Conservation (phyloP, 2,113 vertebrate species). For the Chamaea fasciata region DNA sequence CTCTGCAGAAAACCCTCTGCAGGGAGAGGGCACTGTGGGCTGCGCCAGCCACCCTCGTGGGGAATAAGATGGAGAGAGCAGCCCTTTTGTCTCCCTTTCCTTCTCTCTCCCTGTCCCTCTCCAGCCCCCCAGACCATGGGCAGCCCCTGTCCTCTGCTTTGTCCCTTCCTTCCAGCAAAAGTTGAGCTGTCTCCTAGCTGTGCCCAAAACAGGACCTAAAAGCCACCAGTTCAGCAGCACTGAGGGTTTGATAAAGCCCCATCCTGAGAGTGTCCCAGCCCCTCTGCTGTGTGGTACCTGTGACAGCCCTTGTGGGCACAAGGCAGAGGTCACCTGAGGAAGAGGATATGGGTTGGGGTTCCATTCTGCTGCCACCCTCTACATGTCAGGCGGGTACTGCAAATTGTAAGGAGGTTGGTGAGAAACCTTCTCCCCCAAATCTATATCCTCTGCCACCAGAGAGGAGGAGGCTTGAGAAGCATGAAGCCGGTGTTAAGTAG, state of each 20-base stretch:
- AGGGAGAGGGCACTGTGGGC: background rate
- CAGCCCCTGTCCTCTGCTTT: background rate
- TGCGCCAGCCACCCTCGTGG: background rate
- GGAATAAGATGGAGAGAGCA: background rate
- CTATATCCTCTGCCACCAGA: background rate
- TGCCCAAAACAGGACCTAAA: background rate
- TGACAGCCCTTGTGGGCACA: background rate
- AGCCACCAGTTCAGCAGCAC: background rate
- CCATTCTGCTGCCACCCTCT: background rate
- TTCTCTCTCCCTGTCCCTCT: background rate
- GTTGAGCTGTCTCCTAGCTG: background rate
- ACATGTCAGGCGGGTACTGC: background rate
- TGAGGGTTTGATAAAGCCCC: background rate
- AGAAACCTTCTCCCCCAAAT: background rate
- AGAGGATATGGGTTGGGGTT: background rate
- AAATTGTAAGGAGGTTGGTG: background rate
- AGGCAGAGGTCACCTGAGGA: background rate
- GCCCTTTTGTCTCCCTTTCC: background rate
- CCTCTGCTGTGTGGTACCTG: background rate
- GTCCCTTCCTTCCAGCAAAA: background rate
- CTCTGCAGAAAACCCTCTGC: background rate
- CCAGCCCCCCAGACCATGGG: background rate
- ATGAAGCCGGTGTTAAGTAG: background rate
- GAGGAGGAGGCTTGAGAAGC: background rate
- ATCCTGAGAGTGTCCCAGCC: background rate